These are phyloP conservation scores for Kradibia gibbosae DNA, from an alignment of 1,140 invertebrate species.

Conservation along the genomic window DNA sequence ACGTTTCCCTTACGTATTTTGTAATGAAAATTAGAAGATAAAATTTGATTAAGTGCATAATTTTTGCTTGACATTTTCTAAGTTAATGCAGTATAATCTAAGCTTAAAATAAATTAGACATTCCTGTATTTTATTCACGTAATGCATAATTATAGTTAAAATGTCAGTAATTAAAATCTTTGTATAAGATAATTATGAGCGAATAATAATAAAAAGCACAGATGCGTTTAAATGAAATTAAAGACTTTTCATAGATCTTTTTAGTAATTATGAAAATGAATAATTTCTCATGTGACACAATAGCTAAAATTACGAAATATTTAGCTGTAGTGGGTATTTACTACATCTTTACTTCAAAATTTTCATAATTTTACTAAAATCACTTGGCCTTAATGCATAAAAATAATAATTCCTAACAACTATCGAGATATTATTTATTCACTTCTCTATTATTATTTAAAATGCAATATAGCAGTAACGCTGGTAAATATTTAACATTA, in stretches of 20 bases:
- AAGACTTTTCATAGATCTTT: neutral
- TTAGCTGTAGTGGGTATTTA: neutral
- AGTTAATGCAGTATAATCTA: neutral
- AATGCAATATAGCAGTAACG: neutral
- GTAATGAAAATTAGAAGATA: neutral
- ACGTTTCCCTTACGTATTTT: neutral
- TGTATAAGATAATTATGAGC: neutral
- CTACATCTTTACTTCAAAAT: neutral
- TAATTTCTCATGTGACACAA: neutral
- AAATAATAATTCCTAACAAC: no score
- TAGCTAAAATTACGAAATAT: neutral
- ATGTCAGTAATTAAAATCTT: neutral
- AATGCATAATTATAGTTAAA: neutral
- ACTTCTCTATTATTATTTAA: neutral
- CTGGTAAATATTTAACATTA: neutral
- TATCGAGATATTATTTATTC: neutral
- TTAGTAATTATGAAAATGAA: neutral
- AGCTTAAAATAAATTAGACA: neutral
- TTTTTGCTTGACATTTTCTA: neutral
- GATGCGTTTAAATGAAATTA: neutral
- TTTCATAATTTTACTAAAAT: neutral
- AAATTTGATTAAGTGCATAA: neutral
- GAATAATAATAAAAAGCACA: neutral
- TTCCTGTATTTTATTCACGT: neutral
- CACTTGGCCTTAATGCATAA: neutral